Base-by-base conservation (phyloP, 2,797 vertebrate species). In the Pampus argenteus region DNA sequence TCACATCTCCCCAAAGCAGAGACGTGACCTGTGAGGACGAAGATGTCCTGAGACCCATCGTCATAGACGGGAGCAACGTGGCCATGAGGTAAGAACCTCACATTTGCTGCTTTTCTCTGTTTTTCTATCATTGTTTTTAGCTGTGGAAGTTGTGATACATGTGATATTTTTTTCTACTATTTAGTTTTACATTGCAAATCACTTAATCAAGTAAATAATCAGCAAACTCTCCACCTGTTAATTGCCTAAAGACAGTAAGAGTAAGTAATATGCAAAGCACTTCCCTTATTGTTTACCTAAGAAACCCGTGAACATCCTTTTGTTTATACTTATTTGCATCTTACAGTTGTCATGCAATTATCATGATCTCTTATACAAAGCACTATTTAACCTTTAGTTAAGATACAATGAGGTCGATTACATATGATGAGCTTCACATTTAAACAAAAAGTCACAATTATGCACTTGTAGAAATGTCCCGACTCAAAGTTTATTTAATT, bases 51-150 rank as follows among this genome's bases (percentile, higher is more conserved):
- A 95, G 96, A 73, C 96, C 96, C 13, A 68, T 99, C 14, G 97
- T 99, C 59, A 97, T 99, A 63, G 98, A 99, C 17, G 98, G 98
- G 71, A 98, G 97, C 91, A 99, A 99, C 17, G 97, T 99, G 49
- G 98, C 98, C 56, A 99, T 99, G 98, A 99, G 98, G 98, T 99
- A 88, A 90, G 93, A 42, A 9, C 51, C 28, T 4, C 15, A n/a
- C 10, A 36, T 36, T 14, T 22, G 3, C 44, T 59, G n/a, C 13
- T 26, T 38, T 38, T 52, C n/a, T 29, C 18, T 20, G 6, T n/a
- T 8, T 8, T 11, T 7, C 22, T 18, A 38, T 10, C 3, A 22
- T 8, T 9, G 36, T 42, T 28, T 42, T 23, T 6, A 22, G 7
- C 17, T 22, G 15, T 36, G 34, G 34, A 36, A 36, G 4, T 36